Evolutionary conservation across 2,888 invertebrate species (phyloP), one percentile per base, ranked within the genome.

Genomic region (Mythimna pallens): DNA sequence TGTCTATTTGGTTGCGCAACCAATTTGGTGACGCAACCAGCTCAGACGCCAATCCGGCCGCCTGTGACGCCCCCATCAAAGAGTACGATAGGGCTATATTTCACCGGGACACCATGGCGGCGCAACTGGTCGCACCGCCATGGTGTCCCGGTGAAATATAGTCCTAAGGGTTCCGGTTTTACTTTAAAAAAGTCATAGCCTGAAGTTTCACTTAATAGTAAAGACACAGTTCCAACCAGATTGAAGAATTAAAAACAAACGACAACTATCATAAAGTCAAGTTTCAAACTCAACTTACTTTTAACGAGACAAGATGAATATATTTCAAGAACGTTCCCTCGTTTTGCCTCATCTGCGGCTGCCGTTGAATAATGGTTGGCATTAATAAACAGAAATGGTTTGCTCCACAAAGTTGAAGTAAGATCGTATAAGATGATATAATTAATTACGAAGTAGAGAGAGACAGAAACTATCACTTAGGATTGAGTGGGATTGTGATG

Each of bases 381-480:
- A 95, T 95, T 95, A 94, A 96, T 95, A 95, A 94, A 93, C 94
- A 93, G 92, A 89, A 92, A 92, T 90, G 91, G 91, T 92, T 92
- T 87, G 89, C 87, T 87, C 88, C 87, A 86, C 90, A 87, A 90
- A 92, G 87, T 91, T 91, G 86, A 89, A 90, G 91, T 90, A 88
- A 92, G 90, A 90, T 90, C 90, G 89, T 89, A 88, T 92, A 92
- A 92, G 90, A 91, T 90, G 90, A 89, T 89, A 91, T 93, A 93
- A 95, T 95, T 94, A 94, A 95, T 95, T 94, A 90, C 88, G 86
- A 86, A 89, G 89, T 89, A 87, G 83, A 84, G 66, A 22, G 86
- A 86, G 90, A 92, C 90, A 89, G 90, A 86, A 91, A 94, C 93
- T 93, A 93, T 93, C 90, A 91, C 87, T 94, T 91, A 89, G 90